These are phyloP conservation scores for Drosophila melanogaster DNA, from an alignment of 1,140 invertebrate genomes.

Conservation along the genomic window Release_6_plus_ISO1_MT NT_037436.4:14840001-14840500, in stretches of 20 bases:
- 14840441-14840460: too few relatives aligned
- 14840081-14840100: slow-evolving; percentile 34
- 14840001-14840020: slow-evolving; percentile 57
- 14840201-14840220: too few relatives aligned
- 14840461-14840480: slow-evolving; percentile 10
- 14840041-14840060: slow-evolving; percentile 52
- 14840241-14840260: too few relatives aligned
- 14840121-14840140: slow-evolving; percentile 14
- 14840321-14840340: too few relatives aligned
- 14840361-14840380: too few relatives aligned
- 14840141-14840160: neutral
- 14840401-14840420: neutral
- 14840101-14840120: slow-evolving; percentile 37
- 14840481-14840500: slow-evolving; percentile 38
- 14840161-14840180: neutral
- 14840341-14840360: too few relatives aligned
- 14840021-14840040: slow-evolving; percentile 59
- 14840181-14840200: too few relatives aligned
- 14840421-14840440: too few relatives aligned
- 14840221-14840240: too few relatives aligned
- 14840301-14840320: too few relatives aligned
- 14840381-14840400: neutral
- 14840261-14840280: too few relatives aligned
- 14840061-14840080: slow-evolving; percentile 52
- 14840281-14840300: too few relatives aligned